A percentile compares a stretch with the other conserved stretches of the same genome.
Evolutionary conservation across 1,140 invertebrate genomes (phyloP).

Genomic region (Palaemon carinicauda): DNA sequence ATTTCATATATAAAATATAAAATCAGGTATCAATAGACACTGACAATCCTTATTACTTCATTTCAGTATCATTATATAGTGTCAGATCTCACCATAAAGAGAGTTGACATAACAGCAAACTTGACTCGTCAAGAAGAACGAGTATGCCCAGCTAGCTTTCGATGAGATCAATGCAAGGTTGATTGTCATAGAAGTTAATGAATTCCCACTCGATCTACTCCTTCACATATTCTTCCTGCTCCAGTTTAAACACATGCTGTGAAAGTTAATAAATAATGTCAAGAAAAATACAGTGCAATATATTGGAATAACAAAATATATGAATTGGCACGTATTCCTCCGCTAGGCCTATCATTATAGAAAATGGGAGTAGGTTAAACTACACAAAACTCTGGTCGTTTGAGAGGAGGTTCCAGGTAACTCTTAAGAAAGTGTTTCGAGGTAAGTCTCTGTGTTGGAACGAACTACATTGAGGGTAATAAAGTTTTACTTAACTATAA

Average conservation of each 20-base stretch:
- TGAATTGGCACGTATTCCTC: too few species aligned
- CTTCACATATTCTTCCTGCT: constrained; percentile 96
- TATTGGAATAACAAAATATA: too few species aligned
- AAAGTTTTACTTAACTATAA: too few species aligned
- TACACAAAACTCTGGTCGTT: too few species aligned
- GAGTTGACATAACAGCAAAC: constrained; percentile 71
- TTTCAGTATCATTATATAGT: not conserved
- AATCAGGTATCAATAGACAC: not conserved
- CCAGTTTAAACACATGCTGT: constrained; percentile 95
- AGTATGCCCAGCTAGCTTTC: constrained; percentile 95
- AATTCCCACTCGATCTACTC: constrained; percentile 99
- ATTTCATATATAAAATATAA: too few species aligned
- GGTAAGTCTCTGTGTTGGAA: too few species aligned
- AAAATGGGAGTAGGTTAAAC: too few species aligned
- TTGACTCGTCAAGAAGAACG: constrained; percentile 96
- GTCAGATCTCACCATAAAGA: not conserved
- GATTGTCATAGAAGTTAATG: constrained; percentile 99
- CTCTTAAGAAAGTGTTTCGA: too few species aligned
- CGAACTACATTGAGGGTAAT: too few species aligned
- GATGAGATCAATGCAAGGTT: constrained; percentile 98
- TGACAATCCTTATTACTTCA: not conserved
- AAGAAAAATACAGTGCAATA: not conserved
- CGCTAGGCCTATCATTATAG: too few species aligned
- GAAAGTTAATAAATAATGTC: not conserved
- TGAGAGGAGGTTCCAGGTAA: too few species aligned